Percentiles rank a stretch among this genome's conserved stretches.
Evolutionary conservation across 2,113 vertebrate genomes (phyloP).

Genomic region (Synodontis membranacea): DNA sequence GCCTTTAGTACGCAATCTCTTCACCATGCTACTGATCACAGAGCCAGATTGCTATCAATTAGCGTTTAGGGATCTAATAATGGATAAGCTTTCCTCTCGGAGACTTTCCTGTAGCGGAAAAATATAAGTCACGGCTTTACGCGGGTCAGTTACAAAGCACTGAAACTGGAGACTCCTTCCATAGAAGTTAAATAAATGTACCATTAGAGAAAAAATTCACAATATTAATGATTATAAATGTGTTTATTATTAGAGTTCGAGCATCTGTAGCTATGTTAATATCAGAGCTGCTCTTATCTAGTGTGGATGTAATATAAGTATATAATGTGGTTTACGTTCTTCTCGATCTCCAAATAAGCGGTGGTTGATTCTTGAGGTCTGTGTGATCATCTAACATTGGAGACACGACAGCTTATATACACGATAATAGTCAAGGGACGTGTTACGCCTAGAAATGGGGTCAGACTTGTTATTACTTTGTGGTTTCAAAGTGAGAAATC

Average conservation of each 20-base stretch:
- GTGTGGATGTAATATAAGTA: not conserved
- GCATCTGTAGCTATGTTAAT: not conserved
- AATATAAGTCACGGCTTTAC: not conserved
- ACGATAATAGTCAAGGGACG: not conserved
- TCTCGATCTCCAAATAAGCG: slow-evolving; percentile 10
- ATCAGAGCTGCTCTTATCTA: not conserved
- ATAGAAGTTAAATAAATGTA: not conserved
- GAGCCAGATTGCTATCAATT: slow-evolving; percentile 68
- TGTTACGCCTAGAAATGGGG: not conserved
- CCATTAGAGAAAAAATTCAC: too few relatives aligned
- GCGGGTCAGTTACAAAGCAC: not conserved
- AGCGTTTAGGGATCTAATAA: slow-evolving; percentile 63
- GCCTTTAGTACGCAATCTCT: slow-evolving; percentile 54
- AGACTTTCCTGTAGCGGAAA: not conserved
- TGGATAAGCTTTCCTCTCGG: slow-evolving; percentile 55
- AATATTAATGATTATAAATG: not conserved
- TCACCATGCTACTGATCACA: slow-evolving; percentile 75
- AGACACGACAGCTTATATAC: not conserved
- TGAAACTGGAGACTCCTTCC: not conserved
- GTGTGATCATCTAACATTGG: not conserved
- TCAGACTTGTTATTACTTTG: slow-evolving; percentile 13
- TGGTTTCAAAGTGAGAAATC: not conserved
- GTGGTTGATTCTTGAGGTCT: not conserved
- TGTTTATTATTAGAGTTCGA: not conserved
- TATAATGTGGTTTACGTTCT: not conserved